Base-by-base conservation (phyloP, 2,888 invertebrate species). In the Stenoptilia bipunctidactyla region DNA sequence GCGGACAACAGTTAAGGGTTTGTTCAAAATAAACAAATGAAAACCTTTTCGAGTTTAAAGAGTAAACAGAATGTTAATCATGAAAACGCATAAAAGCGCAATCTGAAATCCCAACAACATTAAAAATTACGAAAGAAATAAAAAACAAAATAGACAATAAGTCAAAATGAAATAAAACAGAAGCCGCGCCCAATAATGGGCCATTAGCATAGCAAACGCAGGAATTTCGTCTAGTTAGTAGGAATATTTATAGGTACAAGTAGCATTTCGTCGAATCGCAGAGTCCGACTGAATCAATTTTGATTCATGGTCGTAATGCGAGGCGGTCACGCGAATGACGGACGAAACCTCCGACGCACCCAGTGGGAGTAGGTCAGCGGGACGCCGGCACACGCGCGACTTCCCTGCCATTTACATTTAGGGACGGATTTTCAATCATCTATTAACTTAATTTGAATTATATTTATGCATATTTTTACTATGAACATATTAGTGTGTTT, bases 241-340 rank as follows among this genome's bases (percentile, higher is more conserved):
- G 45, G 50, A 58, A 67, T 73, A 71, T 73, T 76, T 75, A 75
- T 72, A 69, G 68, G 65, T 49, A 44, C 52, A 61, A 55, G 58
- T 55, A 56, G 52, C 51, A 60, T 61, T 66, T 66, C 66, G 63
- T 58, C 49, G 50, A 51, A 59, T 57, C 58, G 58, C 58, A n/a
- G 62, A 62, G 64, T 61, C 64, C 64, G 62, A 56, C 60, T 53
- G 50, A 75, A 72, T 73, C 70, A 75, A 75, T 74, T 71, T 34
- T 69, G 72, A 75, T 70, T 73, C 72, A 66, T 68, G 62, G 66
- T 62, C 55, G 63, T 77, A 72, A 74, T 74, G 73, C 61, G 67
- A 46, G 40, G 49, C 55, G 61, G 70, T 71, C 75, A 76, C 75
- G 77, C 74, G 67, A 76, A 56, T 64, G 61, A 58, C 60, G 52